Evolutionary conservation across 1,140 invertebrate genomes (phyloP).

Genomic region (Muscidifurax raptorellus): DNA sequence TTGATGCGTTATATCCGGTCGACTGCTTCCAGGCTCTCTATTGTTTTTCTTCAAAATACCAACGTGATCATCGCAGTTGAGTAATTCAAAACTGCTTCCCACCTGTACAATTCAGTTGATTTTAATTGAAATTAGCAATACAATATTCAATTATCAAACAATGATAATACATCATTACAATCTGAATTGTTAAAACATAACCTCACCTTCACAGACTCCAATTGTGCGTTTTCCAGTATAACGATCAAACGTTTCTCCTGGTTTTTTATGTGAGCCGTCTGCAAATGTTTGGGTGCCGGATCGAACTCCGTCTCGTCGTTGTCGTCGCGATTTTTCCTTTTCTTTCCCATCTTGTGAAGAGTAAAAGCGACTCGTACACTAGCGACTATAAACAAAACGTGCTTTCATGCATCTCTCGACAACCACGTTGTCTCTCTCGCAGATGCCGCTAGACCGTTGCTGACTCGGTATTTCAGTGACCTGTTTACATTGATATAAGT

Average conservation of each 20-base stretch:
- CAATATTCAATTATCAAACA: slow-evolving; percentile 23
- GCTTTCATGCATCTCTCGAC: background rate
- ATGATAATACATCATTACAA: background rate
- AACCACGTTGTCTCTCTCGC: too few species aligned
- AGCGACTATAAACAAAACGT: slow-evolving; percentile 27
- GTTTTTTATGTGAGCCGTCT: slow-evolving; percentile 82
- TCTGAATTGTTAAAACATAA: slow-evolving; percentile 51
- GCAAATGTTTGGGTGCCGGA: slow-evolving; percentile 81
- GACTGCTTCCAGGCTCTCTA: slow-evolving; percentile 87
- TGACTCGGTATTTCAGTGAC: slow-evolving; percentile 4
- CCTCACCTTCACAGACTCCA: slow-evolving; percentile 95
- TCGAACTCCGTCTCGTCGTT: slow-evolving; percentile 82
- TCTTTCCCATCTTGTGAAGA: slow-evolving; percentile 78
- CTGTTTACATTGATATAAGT: background rate
- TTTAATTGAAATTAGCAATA: slow-evolving; percentile 13
- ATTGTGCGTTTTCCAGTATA: slow-evolving; percentile 93
- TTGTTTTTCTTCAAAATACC: slow-evolving; percentile 90
- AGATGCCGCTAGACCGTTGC: background rate
- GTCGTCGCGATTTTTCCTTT: slow-evolving; percentile 77
- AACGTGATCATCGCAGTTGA: slow-evolving; percentile 96
- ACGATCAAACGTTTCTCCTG: slow-evolving; percentile 94
- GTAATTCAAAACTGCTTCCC: slow-evolving; percentile 90
- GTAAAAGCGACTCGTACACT: background rate
- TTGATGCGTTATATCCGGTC: slow-evolving; percentile 97
- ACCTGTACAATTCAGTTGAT: slow-evolving; percentile 76